Percentiles rank a stretch among this genome's conserved stretches.
Evolutionary conservation across 2,797 vertebrate species (phyloP).

Genomic region (Brachyalestes nurse): DNA sequence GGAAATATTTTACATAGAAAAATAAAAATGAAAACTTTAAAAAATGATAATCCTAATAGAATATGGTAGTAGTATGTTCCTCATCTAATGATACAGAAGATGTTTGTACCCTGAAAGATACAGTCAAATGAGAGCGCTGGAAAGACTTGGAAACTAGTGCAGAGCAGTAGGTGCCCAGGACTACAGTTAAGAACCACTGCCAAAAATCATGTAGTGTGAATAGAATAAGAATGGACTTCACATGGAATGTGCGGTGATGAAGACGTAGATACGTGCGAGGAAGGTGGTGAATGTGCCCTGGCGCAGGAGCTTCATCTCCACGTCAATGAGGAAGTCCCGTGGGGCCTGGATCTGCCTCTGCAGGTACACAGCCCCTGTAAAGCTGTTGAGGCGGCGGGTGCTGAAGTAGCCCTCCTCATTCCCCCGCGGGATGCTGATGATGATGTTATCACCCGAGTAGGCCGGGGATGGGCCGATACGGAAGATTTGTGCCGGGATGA

Average conservation of each 20-base stretch:
- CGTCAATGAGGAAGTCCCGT: conserved; percentile 89
- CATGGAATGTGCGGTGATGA: conserved; percentile 87
- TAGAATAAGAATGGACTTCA: conserved; percentile 66
- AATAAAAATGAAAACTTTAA: too few relatives aligned
- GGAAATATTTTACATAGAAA: too few relatives aligned
- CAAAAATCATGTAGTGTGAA: neutral
- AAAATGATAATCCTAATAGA: too few relatives aligned
- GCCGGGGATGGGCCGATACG: conserved; percentile 93
- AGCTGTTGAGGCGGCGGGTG: conserved; percentile 89
- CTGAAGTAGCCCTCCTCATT: conserved; percentile 93
- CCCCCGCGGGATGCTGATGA: conserved; percentile 88
- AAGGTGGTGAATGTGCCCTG: conserved; percentile 86
- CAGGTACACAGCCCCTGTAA: conserved; percentile 90
- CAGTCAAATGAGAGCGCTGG: neutral
- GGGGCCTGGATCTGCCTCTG: conserved; percentile 85
- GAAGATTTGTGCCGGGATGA: conserved; percentile 94
- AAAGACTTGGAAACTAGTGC: neutral
- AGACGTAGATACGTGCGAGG: conserved; percentile 89
- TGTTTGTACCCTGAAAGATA: too few relatives aligned
- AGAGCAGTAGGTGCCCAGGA: neutral
- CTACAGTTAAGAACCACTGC: neutral
- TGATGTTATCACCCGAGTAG: conserved; percentile 91
- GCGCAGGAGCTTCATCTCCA: conserved; percentile 97
- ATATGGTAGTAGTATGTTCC: too few relatives aligned
- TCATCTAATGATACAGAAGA: too few relatives aligned